Conservation (phyloP, 2,797 vertebrate species). For the Anniella stebbinsi region DNA sequence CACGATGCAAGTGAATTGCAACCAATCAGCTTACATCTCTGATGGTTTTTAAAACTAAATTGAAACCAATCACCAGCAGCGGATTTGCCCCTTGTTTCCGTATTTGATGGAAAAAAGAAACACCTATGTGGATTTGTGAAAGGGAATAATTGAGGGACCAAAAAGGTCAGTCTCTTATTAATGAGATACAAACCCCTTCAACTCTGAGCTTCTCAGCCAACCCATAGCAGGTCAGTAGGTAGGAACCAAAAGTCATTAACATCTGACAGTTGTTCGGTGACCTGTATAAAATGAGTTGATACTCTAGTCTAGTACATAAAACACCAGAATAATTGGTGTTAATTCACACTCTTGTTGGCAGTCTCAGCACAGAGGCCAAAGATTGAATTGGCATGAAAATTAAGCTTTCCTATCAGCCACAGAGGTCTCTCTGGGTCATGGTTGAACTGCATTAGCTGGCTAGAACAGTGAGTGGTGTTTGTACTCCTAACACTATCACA, state of each 20-base stretch:
- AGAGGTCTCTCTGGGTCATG: constrained; percentile 69
- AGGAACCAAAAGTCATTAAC: constrained; percentile 72
- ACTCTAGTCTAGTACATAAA: constrained; percentile 71
- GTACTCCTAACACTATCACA: constrained; percentile 30
- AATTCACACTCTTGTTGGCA: constrained; percentile 79
- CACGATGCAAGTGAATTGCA: background rate
- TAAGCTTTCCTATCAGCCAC: constrained; percentile 65
- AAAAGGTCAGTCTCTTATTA: constrained; percentile 66
- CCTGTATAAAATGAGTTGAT: constrained; percentile 73
- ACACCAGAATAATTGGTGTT: constrained; percentile 78
- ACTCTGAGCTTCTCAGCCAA: constrained; percentile 62
- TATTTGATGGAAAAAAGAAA: constrained; percentile 70
- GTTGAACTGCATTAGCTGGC: constrained; percentile 70
- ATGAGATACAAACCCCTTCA: constrained; percentile 64
- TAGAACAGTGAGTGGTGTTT: constrained; percentile 56
- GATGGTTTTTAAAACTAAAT: constrained; percentile 9
- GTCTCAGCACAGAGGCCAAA: constrained; percentile 73
- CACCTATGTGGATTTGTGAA: constrained; percentile 62
- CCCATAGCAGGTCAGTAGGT: constrained; percentile 71
- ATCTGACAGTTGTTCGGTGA: constrained; percentile 73
- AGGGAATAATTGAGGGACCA: constrained; percentile 47
- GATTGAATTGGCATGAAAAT: constrained; percentile 72
- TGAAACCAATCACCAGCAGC: constrained; percentile 8
- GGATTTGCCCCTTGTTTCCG: constrained; percentile 44
- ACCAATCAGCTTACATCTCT: constrained; percentile 14